Evolutionary conservation across 1,140 invertebrate genomes (phyloP), one percentile per base, ranked within the genome.

Genomic region (Antheraea mylitta): DNA sequence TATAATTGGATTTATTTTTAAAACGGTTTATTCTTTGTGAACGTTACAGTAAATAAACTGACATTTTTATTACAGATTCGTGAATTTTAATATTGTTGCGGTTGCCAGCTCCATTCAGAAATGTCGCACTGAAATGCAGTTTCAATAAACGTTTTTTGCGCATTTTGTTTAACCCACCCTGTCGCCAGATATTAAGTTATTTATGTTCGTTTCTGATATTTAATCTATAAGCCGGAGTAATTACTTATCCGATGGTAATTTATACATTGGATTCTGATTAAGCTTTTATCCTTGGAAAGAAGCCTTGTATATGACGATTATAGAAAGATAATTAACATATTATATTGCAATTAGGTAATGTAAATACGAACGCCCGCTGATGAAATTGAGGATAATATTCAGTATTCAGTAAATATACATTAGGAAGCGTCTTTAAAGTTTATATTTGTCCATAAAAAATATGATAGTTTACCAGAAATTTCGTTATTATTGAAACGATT

Each of bases 21-120:
- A 53, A 53, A 53, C 45, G 5, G 13, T 53, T 53, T 53, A 4
- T 6, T 53, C 11, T 53, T n/a, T 53, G 45, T 53, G 45, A 6
- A 53, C 11, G 38, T 11, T 53, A 16, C 45, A 53, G 16, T 53
- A 53, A 13, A 53, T 53, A 53, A 53, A 16, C 5, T 53, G 45
- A 53, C 11, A 6, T 53, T 53, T 53, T 53, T 53, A 53, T 53
- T 53, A 13, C 45, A n/a, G 16, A 16, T 0, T 53, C 45, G 45
- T 53, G 45, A 53, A 53, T 53, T 53, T 53, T 53, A 53, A 53
- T 53, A 16, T 16, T n/a, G 45, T 53, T 53, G 45, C 45, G 45
- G 45, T 53, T 13, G 45, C 16, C 45, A 13, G 45, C 45, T 53
- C 13, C 16, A 53, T 53, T 16, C 45, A 16, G 16, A 16, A 53